Conservation (phyloP, 2,113 vertebrate species). For the Sinocyclocheilus grahami region DNA sequence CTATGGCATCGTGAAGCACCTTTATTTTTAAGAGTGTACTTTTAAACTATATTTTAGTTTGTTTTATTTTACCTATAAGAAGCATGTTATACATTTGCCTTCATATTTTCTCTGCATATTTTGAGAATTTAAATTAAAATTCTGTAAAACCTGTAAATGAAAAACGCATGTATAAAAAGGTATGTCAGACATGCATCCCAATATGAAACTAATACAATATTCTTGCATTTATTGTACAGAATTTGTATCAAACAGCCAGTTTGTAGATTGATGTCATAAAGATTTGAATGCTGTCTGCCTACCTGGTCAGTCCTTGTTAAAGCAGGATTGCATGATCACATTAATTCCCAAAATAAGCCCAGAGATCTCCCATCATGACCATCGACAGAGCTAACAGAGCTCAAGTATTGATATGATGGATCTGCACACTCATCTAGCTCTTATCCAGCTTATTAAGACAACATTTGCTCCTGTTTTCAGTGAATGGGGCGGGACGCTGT, state of each 20-base stretch:
- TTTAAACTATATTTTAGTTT: no score
- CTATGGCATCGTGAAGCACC: no score
- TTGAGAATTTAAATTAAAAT: not conserved
- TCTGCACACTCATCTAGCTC: not conserved
- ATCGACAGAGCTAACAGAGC: no score
- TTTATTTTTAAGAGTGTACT: no score
- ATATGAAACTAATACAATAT: not conserved
- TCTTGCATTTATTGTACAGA: not conserved
- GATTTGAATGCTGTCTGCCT: not conserved
- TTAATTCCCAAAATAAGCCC: not conserved
- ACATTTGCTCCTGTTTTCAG: not conserved
- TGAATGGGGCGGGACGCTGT: not conserved
- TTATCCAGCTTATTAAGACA: not conserved
- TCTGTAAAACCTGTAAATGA: not conserved
- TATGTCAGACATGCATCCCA: not conserved
- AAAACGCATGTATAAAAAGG: not conserved
- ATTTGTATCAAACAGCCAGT: not conserved
- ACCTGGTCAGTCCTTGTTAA: constrained; percentile 7
- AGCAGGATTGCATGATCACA: no score
- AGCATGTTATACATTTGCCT: no score
- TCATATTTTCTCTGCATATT: no score
- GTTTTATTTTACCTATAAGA: no score
- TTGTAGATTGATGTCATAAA: not conserved
- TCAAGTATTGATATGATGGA: not conserved
- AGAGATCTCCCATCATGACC: not conserved